Base-by-base conservation (phyloP, 2,797 vertebrate species). In the Gadopsis bispinosus region DNA sequence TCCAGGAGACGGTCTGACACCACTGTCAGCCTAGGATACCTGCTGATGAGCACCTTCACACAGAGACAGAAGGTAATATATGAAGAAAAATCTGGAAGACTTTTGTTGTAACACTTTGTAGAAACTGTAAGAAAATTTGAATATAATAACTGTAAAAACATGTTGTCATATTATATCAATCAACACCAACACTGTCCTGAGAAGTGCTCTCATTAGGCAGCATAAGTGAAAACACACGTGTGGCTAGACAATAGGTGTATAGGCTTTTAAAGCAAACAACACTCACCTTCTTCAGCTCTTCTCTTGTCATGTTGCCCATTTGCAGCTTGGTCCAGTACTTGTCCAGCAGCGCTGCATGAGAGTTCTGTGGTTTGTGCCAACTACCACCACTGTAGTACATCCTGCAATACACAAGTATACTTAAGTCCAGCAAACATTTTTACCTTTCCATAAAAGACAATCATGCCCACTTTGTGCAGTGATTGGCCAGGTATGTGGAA, bases 251-350 rank as follows among this genome's bases (percentile, higher is more conserved):
- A 12, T 3, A 16, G 20, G 33, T 26, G 20, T 55, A 20, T 4
- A 12, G 8, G 4, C 13, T n/a, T 29, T 9, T 13, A 53, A 35
- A 55, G 16, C 20, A 6, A 16, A 22, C 47, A n/a, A 20, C n/a
- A 47, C 76, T 80, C 92, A 97, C 98, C 95, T 97, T 97, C 89
- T 96, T 97, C 70, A 99, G 94, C 77, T 99, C 98, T 59, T 89
- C 94, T 86, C 95, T 94, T 70, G 87, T 94, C 97, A 99, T 97
- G 86, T 96, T 96, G 63, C 96, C 92, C 85, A 99, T 92, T 60
- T 96, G 96, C 87, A 99, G 93, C 94, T 96, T 99, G 80, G 95
- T 97, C 97, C 98, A 99, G 56, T 97, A 97, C 74, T 99, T 99
- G 89, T 99, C 97, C 87, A 99, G 80, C 86, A 99, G 95, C 55